A percentile compares a stretch with the other conserved stretches of the same genome.
Conservation (phyloP, 2,888 invertebrate genomes). For the Seira ritae region DNA sequence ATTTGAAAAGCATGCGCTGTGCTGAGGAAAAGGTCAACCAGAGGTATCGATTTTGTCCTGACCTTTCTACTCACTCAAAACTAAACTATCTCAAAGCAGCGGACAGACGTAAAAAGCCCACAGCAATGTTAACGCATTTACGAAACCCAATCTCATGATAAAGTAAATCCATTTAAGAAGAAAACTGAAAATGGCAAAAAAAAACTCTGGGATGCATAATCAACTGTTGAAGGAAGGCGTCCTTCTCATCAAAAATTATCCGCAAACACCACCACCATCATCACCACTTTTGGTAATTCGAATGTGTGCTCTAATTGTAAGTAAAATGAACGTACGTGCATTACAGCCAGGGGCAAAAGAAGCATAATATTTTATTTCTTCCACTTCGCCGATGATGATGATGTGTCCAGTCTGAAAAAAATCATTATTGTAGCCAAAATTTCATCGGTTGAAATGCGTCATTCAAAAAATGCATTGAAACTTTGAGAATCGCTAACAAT, state of each 20-base stretch:
- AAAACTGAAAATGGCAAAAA: background rate
- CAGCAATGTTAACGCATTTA: too few species aligned
- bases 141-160: background rate
- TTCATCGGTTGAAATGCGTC: background rate
- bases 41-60: background rate
- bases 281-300: background rate
- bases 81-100: background rate
- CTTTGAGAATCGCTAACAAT: background rate
- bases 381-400: too few species aligned
- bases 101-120: background rate
- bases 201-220: constrained; percentile 29
- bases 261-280: constrained; percentile 3
- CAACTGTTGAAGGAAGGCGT: constrained; percentile 51
- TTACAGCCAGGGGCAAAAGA: background rate
- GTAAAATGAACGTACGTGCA: background rate
- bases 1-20: background rate
- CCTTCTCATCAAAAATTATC: constrained; percentile 22
- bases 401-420: too few species aligned
- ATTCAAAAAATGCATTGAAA: background rate
- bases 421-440: too few species aligned
- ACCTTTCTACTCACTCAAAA: background rate
- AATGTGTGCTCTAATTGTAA: too few species aligned
- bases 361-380: background rate
- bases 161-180: constrained; percentile 14
- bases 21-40: background rate